Evolutionary conservation across 2,113 vertebrate species (phyloP).

Genomic region (Galeopterus variegatus): DNA sequence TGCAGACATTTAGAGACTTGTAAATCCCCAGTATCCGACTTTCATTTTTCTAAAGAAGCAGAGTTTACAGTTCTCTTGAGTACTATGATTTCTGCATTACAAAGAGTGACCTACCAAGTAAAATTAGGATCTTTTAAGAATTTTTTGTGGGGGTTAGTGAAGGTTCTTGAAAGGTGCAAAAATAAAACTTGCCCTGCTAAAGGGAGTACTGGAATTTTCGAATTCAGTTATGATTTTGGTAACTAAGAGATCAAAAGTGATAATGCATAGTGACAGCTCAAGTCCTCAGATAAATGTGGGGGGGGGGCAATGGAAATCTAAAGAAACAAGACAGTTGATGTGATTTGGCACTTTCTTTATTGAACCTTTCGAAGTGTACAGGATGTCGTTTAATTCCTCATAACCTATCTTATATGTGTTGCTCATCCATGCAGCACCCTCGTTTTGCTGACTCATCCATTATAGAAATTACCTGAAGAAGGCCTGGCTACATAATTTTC

Average conservation of each 20-base stretch:
- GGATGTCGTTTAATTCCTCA: background rate
- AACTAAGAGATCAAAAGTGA: background rate
- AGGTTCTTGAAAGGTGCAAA: constrained; percentile 32
- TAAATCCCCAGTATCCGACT: constrained; percentile 63
- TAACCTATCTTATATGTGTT: background rate
- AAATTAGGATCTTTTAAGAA: constrained; percentile 68
- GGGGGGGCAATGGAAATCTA: background rate
- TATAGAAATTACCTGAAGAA: background rate
- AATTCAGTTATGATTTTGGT: background rate
- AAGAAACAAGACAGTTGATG: constrained; percentile 1
- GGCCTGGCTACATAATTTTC: background rate
- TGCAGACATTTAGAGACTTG: constrained; percentile 68
- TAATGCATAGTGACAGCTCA: background rate
- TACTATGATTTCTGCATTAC: constrained; percentile 69
- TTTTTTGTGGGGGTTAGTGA: background rate
- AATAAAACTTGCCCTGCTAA: constrained; percentile 38
- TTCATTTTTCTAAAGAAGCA: constrained; percentile 71
- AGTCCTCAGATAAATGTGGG: background rate
- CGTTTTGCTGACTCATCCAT: background rate
- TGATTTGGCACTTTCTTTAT: background rate
- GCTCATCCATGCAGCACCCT: background rate
- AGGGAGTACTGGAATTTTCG: background rate
- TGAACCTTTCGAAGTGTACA: background rate
- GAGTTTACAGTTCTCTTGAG: constrained; percentile 74
- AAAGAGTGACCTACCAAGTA: constrained; percentile 55